Evolutionary conservation across 1,140 invertebrate genomes (phyloP), one percentile per base, ranked within the genome.

Genomic region (Frieseomelitta varia): DNA sequence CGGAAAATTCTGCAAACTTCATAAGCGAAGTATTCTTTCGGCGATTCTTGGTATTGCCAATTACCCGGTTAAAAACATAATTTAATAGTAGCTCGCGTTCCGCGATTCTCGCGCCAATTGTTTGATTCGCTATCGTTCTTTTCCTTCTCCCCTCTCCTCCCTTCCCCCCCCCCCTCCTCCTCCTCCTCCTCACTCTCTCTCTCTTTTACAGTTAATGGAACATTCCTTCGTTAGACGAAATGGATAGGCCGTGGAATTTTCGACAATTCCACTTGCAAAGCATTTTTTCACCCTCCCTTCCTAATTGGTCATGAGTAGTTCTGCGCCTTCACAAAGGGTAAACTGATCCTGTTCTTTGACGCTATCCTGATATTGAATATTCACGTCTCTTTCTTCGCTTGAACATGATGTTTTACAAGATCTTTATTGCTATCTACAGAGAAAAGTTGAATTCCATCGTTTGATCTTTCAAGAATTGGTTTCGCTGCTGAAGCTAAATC

Each of bases 21-120:
- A n/a, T 34, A 27, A 69, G n/a, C 74, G 12, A 2, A 27, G 24
- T 53, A 55, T 58, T 34, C 63, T 69, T 77, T 56, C 55, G 65
- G 27, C 65, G 65, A 83, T 83, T 55, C 53, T 83, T 61, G 39
- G 19, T 83, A 83, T 77, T 75, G 74, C 51, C 39, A 71, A 78
- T 83, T 82, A 69, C 2, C 63, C 55, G 27, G 53, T 27, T 58
- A 14, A 17, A 47, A 61, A 56, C 19, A 21, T 77, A 83, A 83
- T 83, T 83, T 83, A 83, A 83, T 83, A 69, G 53, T 24, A 17
- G 15, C 55, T 15, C 61, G 12, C 34, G 73, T 82, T 56, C n/a
- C 51, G 19, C 73, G 19, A 68, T 68, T 68, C 21, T 56, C 51
- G 11, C n/a, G 10, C 34, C 63, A 51, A 69, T 58, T 34, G 21